phyloP scores from a whole-genome alignment of 1,140 invertebrate species.

The Sinonovacula constricta region DNA sequence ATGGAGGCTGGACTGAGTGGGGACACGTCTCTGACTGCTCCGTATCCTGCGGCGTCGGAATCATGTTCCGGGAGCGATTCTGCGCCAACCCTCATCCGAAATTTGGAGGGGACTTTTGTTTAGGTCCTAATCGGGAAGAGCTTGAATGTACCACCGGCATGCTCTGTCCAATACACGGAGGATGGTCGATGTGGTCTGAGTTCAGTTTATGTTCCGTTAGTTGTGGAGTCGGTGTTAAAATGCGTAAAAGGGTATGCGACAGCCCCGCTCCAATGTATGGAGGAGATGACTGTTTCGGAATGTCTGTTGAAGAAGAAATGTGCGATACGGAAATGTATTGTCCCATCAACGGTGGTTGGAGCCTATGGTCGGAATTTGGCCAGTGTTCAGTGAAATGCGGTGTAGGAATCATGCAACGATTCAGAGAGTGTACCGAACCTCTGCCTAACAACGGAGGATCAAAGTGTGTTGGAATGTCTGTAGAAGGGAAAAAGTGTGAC shows the following conservation, averaged over 20 bases:
- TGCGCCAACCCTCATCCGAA: slow-evolving; percentile 38
- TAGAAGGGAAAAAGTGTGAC: slow-evolving; percentile 58
- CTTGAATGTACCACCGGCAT: slow-evolving; percentile 30
- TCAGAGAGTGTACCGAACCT: slow-evolving; percentile 66
- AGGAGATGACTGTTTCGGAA: slow-evolving; percentile 35
- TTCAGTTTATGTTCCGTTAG: slow-evolving; percentile 12
- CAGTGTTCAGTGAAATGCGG: slow-evolving; percentile 69
- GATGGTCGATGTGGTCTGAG: slow-evolving; percentile 39
- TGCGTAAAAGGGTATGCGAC: slow-evolving; percentile 30
- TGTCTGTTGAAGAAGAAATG: slow-evolving; percentile 12
- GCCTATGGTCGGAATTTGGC: slow-evolving; percentile 66
- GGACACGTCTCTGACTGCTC: slow-evolving; percentile 6
- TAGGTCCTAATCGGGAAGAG: slow-evolving; percentile 16
- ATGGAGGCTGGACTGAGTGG: slow-evolving; percentile 34
- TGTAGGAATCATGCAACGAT: slow-evolving; percentile 60
- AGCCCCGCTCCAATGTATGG: slow-evolving; percentile 36
- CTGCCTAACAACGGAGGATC: slow-evolving; percentile 64
- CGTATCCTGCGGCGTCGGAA: slow-evolving; percentile 15
- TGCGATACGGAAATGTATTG: slow-evolving; percentile 33
- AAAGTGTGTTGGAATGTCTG: slow-evolving; percentile 57
- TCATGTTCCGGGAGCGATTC: neutral
- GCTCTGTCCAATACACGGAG: slow-evolving; percentile 35
- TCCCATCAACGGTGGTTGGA: slow-evolving; percentile 68
- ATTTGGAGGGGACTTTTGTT: slow-evolving; percentile 16
- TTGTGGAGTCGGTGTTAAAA: slow-evolving; percentile 24